Evolutionary conservation across 2,797 vertebrate genomes (phyloP).

Genomic region (Geotrypetes seraphini): DNA sequence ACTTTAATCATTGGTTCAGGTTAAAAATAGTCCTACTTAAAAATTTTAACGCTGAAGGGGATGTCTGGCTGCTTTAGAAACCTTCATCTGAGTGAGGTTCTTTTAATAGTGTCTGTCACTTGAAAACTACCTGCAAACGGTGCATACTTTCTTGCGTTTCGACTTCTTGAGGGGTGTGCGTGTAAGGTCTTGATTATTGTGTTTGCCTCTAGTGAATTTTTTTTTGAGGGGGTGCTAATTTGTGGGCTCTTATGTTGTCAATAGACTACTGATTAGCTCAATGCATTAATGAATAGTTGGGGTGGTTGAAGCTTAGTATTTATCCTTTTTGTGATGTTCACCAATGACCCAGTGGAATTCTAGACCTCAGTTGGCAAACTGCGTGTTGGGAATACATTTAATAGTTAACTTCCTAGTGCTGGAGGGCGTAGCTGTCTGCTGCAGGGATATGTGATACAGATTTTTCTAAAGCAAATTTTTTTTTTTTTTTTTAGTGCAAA

Average conservation of each 20-base stretch:
- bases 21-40: too few relatives aligned
- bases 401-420: too few relatives aligned
- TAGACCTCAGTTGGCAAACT: too few relatives aligned
- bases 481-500: constrained; percentile 57
- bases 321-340: constrained; percentile 19
- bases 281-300: constrained; percentile 21
- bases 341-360: constrained; percentile 16
- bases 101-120: constrained; percentile 14
- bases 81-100: constrained; percentile 18
- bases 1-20: constrained; percentile 54
- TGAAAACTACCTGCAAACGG: background rate
- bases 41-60: constrained; percentile 12
- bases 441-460: too few relatives aligned
- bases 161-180: constrained; percentile 24
- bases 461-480: too few relatives aligned
- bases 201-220: constrained; percentile 34
- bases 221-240: constrained; percentile 22
- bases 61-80: constrained; percentile 36
- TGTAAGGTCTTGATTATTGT: constrained; percentile 13
- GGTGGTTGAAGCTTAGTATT: constrained; percentile 23
- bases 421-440: too few relatives aligned
- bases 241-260: constrained; percentile 25
- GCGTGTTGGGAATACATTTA: too few relatives aligned
- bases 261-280: constrained; percentile 31
- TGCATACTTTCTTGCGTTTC: background rate